Evolutionary conservation across 2,888 invertebrate species (phyloP).

Genomic region (Koerneria pararmatus): DNA sequence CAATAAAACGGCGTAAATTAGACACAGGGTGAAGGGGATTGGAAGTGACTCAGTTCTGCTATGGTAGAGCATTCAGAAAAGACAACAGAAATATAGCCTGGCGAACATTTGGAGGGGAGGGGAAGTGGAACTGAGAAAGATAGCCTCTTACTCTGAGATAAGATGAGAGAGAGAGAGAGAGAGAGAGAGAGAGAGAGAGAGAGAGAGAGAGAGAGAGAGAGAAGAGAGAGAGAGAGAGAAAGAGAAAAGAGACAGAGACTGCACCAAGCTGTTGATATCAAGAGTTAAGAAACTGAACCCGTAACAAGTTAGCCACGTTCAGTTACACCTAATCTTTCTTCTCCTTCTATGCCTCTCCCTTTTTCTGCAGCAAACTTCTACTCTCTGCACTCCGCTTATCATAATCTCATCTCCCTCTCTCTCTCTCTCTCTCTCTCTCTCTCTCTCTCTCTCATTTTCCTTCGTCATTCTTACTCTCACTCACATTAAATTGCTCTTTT

Average conservation of each 20-base stretch:
- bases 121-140: no score
- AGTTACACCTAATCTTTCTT: not conserved
- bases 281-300: no score
- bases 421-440: no score
- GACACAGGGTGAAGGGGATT: no score
- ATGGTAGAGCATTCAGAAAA: no score
- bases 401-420: not conserved
- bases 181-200: conserved; percentile 4
- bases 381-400: not conserved
- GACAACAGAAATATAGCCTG: no score
- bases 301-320: not conserved
- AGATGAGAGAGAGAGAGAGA: conserved; percentile 6
- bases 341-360: not conserved
- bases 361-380: not conserved
- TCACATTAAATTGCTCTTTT: no score
- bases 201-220: not conserved
- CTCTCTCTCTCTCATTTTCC: no score
- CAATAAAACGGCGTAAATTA: no score
- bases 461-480: no score
- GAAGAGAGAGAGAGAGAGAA: conserved; percentile 7
- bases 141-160: conserved; percentile 3
- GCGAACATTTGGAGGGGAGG: no score
- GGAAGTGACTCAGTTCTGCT: no score
- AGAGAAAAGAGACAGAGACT: conserved; percentile 4
- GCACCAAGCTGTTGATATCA: not conserved